phyloP scores from a whole-genome alignment of 2,888 invertebrate species.

The Leptinotarsa tumamoca region DNA sequence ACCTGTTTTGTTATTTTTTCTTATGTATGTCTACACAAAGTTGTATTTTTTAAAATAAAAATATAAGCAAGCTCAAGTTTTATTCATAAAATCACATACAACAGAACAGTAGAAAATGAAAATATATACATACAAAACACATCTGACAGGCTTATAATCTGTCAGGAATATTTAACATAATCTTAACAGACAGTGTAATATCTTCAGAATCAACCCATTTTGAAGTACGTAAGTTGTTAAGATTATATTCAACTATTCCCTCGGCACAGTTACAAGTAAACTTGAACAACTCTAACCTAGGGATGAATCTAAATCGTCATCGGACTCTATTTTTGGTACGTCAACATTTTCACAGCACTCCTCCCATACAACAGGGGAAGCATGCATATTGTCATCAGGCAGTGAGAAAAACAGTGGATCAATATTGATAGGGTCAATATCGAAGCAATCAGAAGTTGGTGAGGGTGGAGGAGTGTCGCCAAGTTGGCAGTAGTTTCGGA shows the following conservation, averaged over 20 bases:
- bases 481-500: slow-evolving; percentile 33
- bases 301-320: slow-evolving; percentile 37
- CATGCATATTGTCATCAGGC: slow-evolving; percentile 25
- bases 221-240: not conserved
- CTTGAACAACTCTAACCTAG: not conserved
- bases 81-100: slow-evolving; percentile 17
- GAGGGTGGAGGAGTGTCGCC: slow-evolving; percentile 42
- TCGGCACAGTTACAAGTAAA: not conserved
- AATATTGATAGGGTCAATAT: slow-evolving; percentile 20
- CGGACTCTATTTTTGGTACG: slow-evolving; percentile 34
- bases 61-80: slow-evolving; percentile 19
- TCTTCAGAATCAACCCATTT: not conserved
- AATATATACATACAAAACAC: slow-evolving; percentile 5
- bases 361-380: slow-evolving; percentile 15
- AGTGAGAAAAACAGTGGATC: slow-evolving; percentile 34
- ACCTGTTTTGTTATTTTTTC: slow-evolving; percentile 41
- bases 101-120: not conserved
- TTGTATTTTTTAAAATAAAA: slow-evolving; percentile 40
- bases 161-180: not conserved
- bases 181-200: not conserved
- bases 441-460: slow-evolving; percentile 10
- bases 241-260: not conserved
- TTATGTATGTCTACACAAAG: slow-evolving; percentile 39
- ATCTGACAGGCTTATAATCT: not conserved
- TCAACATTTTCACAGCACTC: slow-evolving; percentile 32